Percentiles rank a stretch among this genome's conserved stretches.
These are phyloP conservation scores for Mythimna pallens DNA, from an alignment of 2,888 invertebrate species.

Conservation along the genomic window DNA sequence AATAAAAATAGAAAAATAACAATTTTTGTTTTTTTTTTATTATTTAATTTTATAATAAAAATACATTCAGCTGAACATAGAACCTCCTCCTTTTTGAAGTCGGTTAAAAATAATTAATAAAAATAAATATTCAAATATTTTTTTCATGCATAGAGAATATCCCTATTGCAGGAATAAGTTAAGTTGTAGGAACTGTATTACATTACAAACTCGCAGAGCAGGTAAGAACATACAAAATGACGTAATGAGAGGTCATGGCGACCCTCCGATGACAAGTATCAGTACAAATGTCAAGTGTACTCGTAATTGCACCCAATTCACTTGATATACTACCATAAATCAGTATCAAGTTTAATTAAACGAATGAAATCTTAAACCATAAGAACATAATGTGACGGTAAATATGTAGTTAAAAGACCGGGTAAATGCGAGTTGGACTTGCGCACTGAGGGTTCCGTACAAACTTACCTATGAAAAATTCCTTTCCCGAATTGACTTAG, in stretches of 20 bases:
- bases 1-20: too few relatives aligned
- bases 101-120: too few relatives aligned
- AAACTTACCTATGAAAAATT: too few relatives aligned
- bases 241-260: conserved; percentile 46
- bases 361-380: neutral
- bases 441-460: too few relatives aligned
- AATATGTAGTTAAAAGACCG: too few relatives aligned
- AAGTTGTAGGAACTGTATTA: neutral
- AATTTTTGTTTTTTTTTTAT: too few relatives aligned
- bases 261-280: conserved; percentile 34
- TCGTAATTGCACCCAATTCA: conserved; percentile 19
- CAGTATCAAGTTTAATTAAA: conserved; percentile 20
- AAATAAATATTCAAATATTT: too few relatives aligned
- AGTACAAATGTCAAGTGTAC: conserved; percentile 44
- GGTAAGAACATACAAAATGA: conserved; percentile 28
- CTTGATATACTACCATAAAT: conserved; percentile 17
- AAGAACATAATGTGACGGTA: neutral
- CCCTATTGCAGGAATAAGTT: neutral
- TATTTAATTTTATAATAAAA: too few relatives aligned
- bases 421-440: too few relatives aligned
- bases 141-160: neutral
- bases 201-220: neutral
- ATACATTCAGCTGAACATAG: too few relatives aligned
- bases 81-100: too few relatives aligned
- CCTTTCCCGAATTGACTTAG: too few relatives aligned